These are phyloP conservation scores for Siderastrea radians DNA, from an alignment of 92 coral and sea anemone species.

Conservation along the genomic window DNA sequence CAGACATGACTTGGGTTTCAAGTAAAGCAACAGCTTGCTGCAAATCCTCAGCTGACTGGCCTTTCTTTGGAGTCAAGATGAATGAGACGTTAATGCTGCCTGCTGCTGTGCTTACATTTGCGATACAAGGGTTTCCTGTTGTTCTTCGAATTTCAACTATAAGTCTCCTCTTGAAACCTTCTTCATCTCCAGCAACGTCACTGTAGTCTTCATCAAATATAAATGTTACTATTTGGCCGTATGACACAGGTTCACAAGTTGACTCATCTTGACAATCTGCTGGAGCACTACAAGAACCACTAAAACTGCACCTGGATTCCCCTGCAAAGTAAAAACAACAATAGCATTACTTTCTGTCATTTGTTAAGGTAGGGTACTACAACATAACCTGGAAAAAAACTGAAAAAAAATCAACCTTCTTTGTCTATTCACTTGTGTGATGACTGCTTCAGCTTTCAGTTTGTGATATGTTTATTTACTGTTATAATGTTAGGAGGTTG, in stretches of 20 bases:
- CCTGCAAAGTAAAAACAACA: background rate
- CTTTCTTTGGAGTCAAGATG: conserved; percentile 37
- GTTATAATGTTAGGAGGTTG: too few species aligned
- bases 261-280: background rate
- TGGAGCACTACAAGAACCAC: background rate
- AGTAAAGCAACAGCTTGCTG: conserved; percentile 17
- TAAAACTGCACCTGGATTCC: background rate
- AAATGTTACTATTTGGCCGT: background rate
- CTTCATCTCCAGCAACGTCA: background rate
- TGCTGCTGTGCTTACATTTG: conserved; percentile 37
- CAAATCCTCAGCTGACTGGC: conserved; percentile 46
- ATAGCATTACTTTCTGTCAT: background rate
- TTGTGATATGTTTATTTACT: too few species aligned
- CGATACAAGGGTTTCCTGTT: conserved; percentile 13
- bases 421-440: too few species aligned
- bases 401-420: too few species aligned
- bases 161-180: background rate
- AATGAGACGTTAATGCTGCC: conserved; percentile 80
- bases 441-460: too few species aligned
- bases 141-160: background rate
- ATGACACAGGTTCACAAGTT: background rate
- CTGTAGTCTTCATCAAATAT: background rate
- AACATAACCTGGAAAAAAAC: too few species aligned
- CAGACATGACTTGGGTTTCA: conserved; percentile 46
- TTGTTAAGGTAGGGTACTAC: too few species aligned